A percentile compares a stretch with the other conserved stretches of the same genome.
Evolutionary conservation across 2,797 vertebrate species (phyloP).

Genomic region (Galagoides demidoff): DNA sequence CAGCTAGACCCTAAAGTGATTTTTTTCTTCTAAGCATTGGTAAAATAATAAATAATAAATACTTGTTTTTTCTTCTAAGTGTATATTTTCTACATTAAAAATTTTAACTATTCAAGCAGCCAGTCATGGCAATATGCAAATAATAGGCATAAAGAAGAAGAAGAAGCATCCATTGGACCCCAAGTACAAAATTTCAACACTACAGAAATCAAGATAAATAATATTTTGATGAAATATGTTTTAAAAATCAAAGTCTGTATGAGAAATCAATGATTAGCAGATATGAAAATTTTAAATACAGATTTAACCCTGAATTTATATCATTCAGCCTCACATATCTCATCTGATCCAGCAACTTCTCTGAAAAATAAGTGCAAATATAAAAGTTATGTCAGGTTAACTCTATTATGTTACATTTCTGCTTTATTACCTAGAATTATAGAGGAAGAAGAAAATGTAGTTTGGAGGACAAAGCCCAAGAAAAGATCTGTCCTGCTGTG

Average conservation of each 20-base stretch:
- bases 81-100: background rate
- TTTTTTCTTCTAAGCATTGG: background rate
- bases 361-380: constrained; percentile 4
- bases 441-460: background rate
- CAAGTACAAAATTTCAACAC: background rate
- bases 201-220: background rate
- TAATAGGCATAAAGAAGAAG: background rate
- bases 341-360: background rate
- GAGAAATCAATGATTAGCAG: background rate
- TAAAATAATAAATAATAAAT: constrained; percentile 49
- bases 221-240: background rate
- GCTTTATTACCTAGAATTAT: background rate
- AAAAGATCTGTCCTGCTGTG: background rate
- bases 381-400: background rate
- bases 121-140: background rate
- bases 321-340: background rate
- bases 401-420: background rate
- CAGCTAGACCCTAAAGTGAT: background rate
- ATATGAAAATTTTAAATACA: background rate
- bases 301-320: background rate
- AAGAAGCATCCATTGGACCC: background rate
- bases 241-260: background rate
- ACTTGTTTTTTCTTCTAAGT: background rate
- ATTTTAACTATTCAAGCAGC: background rate
- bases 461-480: background rate